Base-by-base conservation (phyloP, 1,140 invertebrate genomes). In the Drosophila pandora region DNA sequence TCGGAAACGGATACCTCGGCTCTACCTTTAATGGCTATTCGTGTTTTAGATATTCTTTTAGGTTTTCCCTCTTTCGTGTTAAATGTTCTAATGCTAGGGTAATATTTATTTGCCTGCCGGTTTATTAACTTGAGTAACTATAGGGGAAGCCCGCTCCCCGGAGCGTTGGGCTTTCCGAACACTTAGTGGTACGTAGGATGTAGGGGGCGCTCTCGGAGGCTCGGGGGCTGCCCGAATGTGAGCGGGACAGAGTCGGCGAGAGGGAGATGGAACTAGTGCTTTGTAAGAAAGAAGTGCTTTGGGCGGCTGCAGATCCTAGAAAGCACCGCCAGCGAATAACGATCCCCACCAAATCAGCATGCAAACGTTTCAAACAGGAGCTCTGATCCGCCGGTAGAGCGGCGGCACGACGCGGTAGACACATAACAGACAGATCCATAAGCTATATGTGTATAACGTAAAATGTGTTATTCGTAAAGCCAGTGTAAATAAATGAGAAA, bases 381-480 rank as follows among this genome's bases (percentile, higher is more conserved):
- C 56, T 56, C 17, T 17, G 56, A 23, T 37, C 56, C 47, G 54
- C 41, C 54, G 13, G 41, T 17, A 25, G 54, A 56, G 13, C 25
- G 25, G 25, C 25, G 25, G 25, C 7, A 5, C 25, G 5, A 6
- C 25, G 7, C 25, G 25, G 25, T 6, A 28, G 25, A 28, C 25
- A 6, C 25, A n/a, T n/a, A n/a, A n/a, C 25, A 4, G 6, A 28
- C 25, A 6, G 25, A 28, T 6, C 12, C 9, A 8, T 22, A 21
- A 32, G 17, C 41, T 43, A 57, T 30, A 13, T 41, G 10, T 41
- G 4, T 41, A 41, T 10, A 41, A 41, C n/a, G 30, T 41, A 41
- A 3, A 41, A 41, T 9, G 30, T 50, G 57, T 60, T 60, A 50
- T 50, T 60, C 12, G 9, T 28, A 60, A 59, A 32, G 57, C 57